phyloP scores from a whole-genome alignment of 2,113 vertebrate species.

The Calidris pugnax region DNA sequence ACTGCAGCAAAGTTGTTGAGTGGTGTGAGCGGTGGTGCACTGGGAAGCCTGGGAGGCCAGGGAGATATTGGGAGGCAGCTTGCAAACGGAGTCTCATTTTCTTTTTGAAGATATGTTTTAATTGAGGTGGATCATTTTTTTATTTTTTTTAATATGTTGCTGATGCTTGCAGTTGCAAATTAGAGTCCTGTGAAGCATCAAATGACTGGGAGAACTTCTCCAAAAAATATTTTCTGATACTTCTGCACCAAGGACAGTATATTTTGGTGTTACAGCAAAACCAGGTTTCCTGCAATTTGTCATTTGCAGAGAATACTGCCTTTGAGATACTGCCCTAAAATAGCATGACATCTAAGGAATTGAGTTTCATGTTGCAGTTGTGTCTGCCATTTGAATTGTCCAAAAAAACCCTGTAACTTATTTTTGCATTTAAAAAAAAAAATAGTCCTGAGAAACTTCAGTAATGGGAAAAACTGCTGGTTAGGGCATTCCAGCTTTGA shows the following conservation, averaged over 20 bases:
- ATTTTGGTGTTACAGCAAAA: background rate
- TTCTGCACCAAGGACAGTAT: background rate
- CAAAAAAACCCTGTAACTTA: background rate
- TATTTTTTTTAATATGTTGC: background rate
- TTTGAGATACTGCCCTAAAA: background rate
- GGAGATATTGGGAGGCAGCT: background rate
- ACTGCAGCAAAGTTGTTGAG: background rate
- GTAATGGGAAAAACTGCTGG: background rate
- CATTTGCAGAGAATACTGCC: background rate
- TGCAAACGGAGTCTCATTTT: background rate
- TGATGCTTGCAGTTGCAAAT: background rate
- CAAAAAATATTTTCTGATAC: background rate
- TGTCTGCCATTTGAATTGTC: background rate
- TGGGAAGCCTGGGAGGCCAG: background rate
- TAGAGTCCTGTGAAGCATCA: background rate
- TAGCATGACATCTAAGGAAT: background rate
- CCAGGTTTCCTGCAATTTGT: background rate
- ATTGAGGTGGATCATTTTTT: background rate
- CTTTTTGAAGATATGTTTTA: background rate
- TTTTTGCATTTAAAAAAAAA: background rate
- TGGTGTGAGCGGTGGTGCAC: fast-evolving
- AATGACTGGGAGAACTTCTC: background rate
- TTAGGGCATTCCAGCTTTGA: background rate
- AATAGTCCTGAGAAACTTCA: background rate
- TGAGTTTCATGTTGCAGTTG: background rate